Evolutionary conservation across 2,888 invertebrate genomes (phyloP), one percentile per base, ranked within the genome.

Genomic region (Oscheius myriophilus): DNA sequence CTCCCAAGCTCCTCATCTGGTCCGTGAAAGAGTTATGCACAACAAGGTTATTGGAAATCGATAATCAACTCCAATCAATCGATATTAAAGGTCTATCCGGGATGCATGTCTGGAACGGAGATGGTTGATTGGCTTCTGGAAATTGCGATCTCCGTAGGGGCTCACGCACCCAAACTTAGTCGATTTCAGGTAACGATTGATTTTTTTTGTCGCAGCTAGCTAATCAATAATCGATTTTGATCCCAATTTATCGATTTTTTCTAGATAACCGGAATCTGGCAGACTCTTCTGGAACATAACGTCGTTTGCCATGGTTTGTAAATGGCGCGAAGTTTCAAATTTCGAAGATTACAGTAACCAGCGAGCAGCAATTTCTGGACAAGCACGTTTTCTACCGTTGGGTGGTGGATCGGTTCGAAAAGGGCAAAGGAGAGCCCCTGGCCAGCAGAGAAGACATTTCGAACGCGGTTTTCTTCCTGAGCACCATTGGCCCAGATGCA

Each of bases 321-420:
- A 45, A 14, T 59, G n/a, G 33, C 41, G 12, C 39, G 12, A 11
- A 39, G 3, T 55, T 23, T 25, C 18, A 18, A 33, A 14, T 43
- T 16, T 6, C 3, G n/a, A n/a, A n/a, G 12, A 4, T 86, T 87
- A 67, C 87, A 92, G 92, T 92, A 69, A 91, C 91, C 80, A 90
- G 91, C 79, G 92, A 93, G 84, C 92, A 92, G 85, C 91, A 92
- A 59, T 93, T 93, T 89, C 91, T 91, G 87, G 93, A 93, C 89
- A 92, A 92, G 89, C 92, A 92, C 87, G 90, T 92, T 86, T 91
- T 92, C 82, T 93, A 93, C 88, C 91, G 92, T 70, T 93, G 93
- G 89, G 91, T 67, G 16, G 49, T 16, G 33, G 63, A 68, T 21
- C 54, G 63, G 11, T 51, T 53, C 39, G 26, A 21, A 12, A 62